phyloP scores from a whole-genome alignment of 2,888 invertebrate genomes.

The Bruchidius siliquastri region DNA sequence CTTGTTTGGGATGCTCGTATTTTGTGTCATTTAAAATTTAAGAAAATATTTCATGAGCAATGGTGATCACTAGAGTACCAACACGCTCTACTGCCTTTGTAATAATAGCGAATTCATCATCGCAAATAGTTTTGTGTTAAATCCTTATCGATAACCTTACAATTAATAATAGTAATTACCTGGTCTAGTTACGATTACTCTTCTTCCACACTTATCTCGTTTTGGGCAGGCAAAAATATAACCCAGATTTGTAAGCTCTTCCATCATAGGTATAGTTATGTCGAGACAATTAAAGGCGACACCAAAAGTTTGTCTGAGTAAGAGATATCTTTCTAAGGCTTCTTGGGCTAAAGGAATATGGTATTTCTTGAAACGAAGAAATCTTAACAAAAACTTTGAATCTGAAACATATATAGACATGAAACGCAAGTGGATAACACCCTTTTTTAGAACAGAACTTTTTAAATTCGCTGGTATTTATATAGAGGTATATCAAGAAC shows the following conservation, averaged over 20 bases:
- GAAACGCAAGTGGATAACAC: neutral
- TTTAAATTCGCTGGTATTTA: no score
- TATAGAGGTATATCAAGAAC: no score
- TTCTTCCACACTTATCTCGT: constrained; percentile 67
- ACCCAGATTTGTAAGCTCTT: constrained; percentile 66
- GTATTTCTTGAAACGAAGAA: constrained; percentile 76
- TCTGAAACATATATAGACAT: constrained; percentile 48
- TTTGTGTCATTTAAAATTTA: no score
- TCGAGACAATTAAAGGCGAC: constrained; percentile 72
- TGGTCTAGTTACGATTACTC: constrained; percentile 72
- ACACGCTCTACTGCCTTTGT: no score
- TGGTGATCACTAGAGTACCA: no score
- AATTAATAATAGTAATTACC: constrained; percentile 49
- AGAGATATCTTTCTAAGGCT: constrained; percentile 70
- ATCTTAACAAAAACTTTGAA: constrained; percentile 65
- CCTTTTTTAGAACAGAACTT: no score
- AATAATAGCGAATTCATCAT: no score
- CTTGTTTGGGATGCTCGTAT: no score
- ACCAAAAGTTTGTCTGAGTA: constrained; percentile 71
- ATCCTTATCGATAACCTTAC: neutral
- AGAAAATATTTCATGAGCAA: no score
- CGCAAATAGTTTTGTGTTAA: no score
- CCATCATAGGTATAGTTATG: constrained; percentile 63
- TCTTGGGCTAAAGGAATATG: constrained; percentile 75
- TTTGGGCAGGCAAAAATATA: constrained; percentile 76